Evolutionary conservation across 1,140 invertebrate genomes (phyloP).

Genomic region (Lordiphosa collinella): DNA sequence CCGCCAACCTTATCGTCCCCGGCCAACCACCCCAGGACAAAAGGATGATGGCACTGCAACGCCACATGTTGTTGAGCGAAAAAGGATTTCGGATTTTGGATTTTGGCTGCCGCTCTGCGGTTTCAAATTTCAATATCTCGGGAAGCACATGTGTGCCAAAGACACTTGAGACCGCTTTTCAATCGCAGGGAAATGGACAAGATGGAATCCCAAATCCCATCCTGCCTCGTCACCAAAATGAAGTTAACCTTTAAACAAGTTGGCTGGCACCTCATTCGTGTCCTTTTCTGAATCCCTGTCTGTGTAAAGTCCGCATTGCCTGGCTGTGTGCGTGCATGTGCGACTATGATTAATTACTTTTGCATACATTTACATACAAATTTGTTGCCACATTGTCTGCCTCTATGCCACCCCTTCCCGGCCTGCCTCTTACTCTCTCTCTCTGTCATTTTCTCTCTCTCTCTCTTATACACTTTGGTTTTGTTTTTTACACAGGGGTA

Average conservation of each 20-base stretch:
- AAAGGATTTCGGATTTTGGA: constrained; percentile 3
- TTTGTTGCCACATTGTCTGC: constrained; percentile 78
- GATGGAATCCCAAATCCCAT: constrained; percentile 19
- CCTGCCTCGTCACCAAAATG: constrained; percentile 51
- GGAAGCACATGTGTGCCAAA: constrained; percentile 19
- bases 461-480: constrained; percentile 12
- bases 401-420: constrained; percentile 19
- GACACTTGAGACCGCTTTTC: constrained; percentile 24
- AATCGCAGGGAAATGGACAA: neutral
- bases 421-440: neutral
- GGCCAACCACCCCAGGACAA: constrained; percentile 9
- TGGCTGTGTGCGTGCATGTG: constrained; percentile 62
- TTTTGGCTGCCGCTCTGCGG: constrained; percentile 1
- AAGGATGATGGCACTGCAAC: constrained; percentile 24
- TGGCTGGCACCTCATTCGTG: constrained; percentile 36
- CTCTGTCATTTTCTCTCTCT: constrained; percentile 2
- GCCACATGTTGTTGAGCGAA: constrained; percentile 37
- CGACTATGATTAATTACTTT: constrained; percentile 79
- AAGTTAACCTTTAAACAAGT: constrained; percentile 73
- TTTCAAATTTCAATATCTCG: constrained; percentile 45
- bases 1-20: constrained; percentile 39
- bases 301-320: constrained; percentile 58
- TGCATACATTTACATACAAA: constrained; percentile 79
- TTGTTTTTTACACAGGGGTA: constrained; percentile 38
- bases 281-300: constrained; percentile 21